Evolutionary conservation across 1,140 invertebrate genomes (phyloP), one percentile per base, ranked within the genome.

Genomic region (Drosophila auraria): DNA sequence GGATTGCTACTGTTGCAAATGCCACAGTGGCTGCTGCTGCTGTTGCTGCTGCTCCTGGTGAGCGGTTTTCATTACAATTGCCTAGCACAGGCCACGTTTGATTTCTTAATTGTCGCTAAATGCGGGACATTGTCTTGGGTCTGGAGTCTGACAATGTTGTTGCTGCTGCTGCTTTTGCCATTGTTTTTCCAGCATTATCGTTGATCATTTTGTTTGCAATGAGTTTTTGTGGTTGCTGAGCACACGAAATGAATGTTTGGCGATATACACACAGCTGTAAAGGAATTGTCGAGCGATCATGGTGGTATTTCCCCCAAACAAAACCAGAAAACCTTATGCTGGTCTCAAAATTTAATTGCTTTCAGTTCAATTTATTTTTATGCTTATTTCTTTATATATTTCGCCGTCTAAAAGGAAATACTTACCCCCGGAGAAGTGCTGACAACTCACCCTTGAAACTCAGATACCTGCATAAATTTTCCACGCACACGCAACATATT

Each of bases 101-200:
- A 90, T 90, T 90, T 90, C 86, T 90, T 90, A 90, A 90, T 90
- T 90, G 86, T 90, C 79, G 86, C 87, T 90, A 90, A 90, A 90
- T 90, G 87, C 86, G 86, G 86, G 84, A 90, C 83, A 83, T 77
- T 87, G 83, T 80, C 61, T 79, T 72, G 33, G 36, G 8, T 40
- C 36, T 25, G 2, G 33, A 36, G 33, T 36, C 33, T 49, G 17
- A 73, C 69, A 78, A 79, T 61, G 51, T 73, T 64, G 33, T 38
- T 42, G 42, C 17, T 69, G 36, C 64, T 20, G 20, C 20, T 20
- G 20, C 33, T 49, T 11, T 42, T 64, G 69, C 53, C 45, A 58
- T 30, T 51, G 65, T 83, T 65, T 63, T 64, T 69, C 54, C 62
- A 54, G 63, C 80, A 83, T 89, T 87, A 87, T 87, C 83, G 84